phyloP scores from a whole-genome alignment of 2,113 vertebrate species.

The Nanorana parkeri region DNA sequence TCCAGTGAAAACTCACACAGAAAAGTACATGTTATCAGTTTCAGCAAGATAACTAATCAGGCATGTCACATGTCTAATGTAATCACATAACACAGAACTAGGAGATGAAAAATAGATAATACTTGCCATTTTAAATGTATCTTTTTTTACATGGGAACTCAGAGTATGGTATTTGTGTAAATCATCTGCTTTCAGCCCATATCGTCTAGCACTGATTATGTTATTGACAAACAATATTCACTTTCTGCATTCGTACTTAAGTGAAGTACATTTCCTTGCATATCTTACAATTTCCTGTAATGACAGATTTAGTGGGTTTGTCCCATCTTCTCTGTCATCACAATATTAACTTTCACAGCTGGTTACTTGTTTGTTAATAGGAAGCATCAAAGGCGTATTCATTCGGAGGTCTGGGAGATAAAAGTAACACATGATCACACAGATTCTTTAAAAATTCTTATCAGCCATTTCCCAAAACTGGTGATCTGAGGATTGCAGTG shows the following conservation, averaged over 20 bases:
- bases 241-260: neutral
- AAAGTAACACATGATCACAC: neutral
- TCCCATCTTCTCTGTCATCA: conserved; percentile 46
- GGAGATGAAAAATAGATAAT: no score
- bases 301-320: conserved; percentile 53
- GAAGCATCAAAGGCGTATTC: conserved; percentile 44
- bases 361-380: conserved; percentile 45
- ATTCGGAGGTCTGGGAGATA: conserved; percentile 40
- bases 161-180: no score
- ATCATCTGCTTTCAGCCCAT: no score
- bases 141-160: no score
- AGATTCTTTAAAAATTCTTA: neutral
- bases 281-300: conserved; percentile 50
- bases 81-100: no score
- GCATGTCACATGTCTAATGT: conserved; percentile 29
- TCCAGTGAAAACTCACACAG: conserved; percentile 1
- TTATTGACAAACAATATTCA: neutral
- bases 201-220: neutral
- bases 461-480: neutral
- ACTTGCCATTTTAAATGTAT: no score
- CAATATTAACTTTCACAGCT: conserved; percentile 48
- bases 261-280: conserved; percentile 37
- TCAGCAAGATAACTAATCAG: conserved; percentile 32
- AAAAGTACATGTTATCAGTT: conserved; percentile 30
- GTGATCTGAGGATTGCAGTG: neutral